Conservation (phyloP, 2,888 invertebrate genomes). For the Epistrophe eligans region DNA sequence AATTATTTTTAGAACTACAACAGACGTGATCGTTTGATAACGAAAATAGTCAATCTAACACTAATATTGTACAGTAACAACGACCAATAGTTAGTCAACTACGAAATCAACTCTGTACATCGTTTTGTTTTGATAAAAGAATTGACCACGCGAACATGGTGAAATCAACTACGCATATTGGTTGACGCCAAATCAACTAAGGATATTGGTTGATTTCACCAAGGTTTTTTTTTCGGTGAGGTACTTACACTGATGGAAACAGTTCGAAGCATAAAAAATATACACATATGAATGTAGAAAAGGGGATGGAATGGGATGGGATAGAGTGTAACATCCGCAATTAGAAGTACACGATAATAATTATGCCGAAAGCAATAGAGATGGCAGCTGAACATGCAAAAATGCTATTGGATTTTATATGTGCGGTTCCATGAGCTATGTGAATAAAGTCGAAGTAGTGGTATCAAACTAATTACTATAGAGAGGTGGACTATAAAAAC, state of each 20-base stretch:
- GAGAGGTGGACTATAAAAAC: constrained; percentile 34
- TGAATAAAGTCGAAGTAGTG: background rate
- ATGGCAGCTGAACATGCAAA: constrained; percentile 56
- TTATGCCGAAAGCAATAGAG: constrained; percentile 58
- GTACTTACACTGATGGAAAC: constrained; percentile 6
- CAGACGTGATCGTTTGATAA: too few relatives aligned
- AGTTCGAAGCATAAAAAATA: constrained; percentile 28
- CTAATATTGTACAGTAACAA: too few relatives aligned
- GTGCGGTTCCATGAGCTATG: background rate
- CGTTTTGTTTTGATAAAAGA: too few relatives aligned
- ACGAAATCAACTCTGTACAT: too few relatives aligned
- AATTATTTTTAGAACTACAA: too few relatives aligned
- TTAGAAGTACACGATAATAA: constrained; percentile 68
- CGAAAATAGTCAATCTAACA: too few relatives aligned
- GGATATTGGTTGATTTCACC: too few relatives aligned
- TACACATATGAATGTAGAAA: background rate
- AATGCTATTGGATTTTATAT: constrained; percentile 13
- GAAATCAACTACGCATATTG: too few relatives aligned
- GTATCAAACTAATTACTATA: constrained; percentile 32
- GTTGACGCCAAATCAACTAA: too few relatives aligned
- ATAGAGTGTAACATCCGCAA: constrained; percentile 71
- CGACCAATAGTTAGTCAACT: too few relatives aligned
- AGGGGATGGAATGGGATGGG: constrained; percentile 43
- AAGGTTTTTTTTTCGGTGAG: too few relatives aligned
- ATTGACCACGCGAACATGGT: too few relatives aligned